phyloP scores from a whole-genome alignment of 1,140 invertebrate genomes.

The Drosophila triauraria region DNA sequence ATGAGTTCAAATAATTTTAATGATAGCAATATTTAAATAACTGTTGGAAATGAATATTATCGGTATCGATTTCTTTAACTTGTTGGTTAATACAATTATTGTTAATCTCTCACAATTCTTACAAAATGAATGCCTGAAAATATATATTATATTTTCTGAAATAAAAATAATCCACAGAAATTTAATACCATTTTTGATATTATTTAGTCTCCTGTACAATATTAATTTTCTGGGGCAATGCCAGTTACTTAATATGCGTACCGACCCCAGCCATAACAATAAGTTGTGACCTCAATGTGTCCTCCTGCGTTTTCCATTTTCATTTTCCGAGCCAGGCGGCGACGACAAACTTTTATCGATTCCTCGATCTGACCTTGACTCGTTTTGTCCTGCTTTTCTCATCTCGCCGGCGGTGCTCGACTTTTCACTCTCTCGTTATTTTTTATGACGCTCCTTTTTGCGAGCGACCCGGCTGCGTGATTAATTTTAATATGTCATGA shows the following conservation, averaged over 20 bases:
- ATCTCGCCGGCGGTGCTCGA: slow-evolving; percentile 13
- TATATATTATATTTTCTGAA: background rate
- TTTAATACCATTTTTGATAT: background rate
- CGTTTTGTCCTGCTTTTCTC: slow-evolving; percentile 14
- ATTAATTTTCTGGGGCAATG: slow-evolving; percentile 27
- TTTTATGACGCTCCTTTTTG: slow-evolving; percentile 29
- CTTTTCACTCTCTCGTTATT: slow-evolving; percentile 17
- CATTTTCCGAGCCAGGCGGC: slow-evolving; percentile 28
- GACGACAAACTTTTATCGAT: slow-evolving; percentile 61
- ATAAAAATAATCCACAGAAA: slow-evolving; percentile 7
- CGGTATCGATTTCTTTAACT: background rate
- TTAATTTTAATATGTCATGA: slow-evolving; percentile 50
- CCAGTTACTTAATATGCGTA: slow-evolving; percentile 28
- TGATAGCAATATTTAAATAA: background rate
- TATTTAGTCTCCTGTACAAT: background rate
- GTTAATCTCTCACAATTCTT: background rate
- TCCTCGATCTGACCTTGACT: slow-evolving; percentile 56
- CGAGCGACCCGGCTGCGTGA: slow-evolving; percentile 6
- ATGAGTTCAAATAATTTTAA: too few species aligned
- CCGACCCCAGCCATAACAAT: slow-evolving; percentile 27
- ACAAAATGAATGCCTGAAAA: background rate
- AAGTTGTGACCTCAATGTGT: slow-evolving; percentile 41
- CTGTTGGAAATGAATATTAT: too few species aligned
- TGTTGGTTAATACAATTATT: background rate
- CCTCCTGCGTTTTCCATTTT: slow-evolving; percentile 34